Evolutionary conservation across 2,888 invertebrate species (phyloP).

Genomic region (Masnerella sp.): DNA sequence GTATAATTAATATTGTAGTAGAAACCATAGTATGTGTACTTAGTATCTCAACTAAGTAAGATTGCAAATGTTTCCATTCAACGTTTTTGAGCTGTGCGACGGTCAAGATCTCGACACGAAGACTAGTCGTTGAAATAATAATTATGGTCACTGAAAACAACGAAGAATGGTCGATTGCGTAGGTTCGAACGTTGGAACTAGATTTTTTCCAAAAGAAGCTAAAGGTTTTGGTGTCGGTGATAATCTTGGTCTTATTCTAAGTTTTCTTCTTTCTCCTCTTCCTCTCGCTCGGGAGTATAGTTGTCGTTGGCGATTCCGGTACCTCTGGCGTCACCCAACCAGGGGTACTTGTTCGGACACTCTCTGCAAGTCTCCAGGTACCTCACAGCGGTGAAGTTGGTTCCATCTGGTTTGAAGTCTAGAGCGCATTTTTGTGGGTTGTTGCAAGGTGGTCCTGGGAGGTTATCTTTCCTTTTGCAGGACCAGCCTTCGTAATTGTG

Average conservation of each 20-base stretch:
- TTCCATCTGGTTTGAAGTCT: conserved; percentile 86
- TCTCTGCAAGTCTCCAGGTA: conserved; percentile 93
- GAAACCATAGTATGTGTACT: too few species aligned
- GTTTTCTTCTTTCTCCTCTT: conserved; percentile 59
- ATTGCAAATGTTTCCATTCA: conserved; percentile 47
- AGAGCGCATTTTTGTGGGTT: conserved; percentile 90
- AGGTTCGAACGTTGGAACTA: conserved; percentile 49
- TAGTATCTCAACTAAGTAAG: conserved; percentile 32
- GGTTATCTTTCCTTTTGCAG: conserved; percentile 84
- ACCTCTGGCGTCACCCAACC: conserved; percentile 92
- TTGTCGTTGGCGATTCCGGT: conserved; percentile 89
- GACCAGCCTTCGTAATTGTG: conserved; percentile 89
- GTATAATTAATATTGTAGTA: too few species aligned
- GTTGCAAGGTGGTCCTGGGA: conserved; percentile 87
- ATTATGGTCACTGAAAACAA: conserved; percentile 40
- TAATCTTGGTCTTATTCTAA: conserved; percentile 21
- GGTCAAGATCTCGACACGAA: conserved; percentile 39
- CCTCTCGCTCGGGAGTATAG: conserved; percentile 84
- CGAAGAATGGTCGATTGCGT: conserved; percentile 30
- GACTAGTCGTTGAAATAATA: conserved; percentile 59
- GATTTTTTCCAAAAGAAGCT: conserved; percentile 41
- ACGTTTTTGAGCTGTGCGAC: conserved; percentile 34
- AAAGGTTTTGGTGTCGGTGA: conserved; percentile 43
- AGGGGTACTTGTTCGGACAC: conserved; percentile 91
- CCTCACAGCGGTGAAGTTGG: conserved; percentile 87